Evolutionary conservation across 2,797 vertebrate species (phyloP), one percentile per base, ranked within the genome.

Genomic region (Takifugu rubripes): DNA sequence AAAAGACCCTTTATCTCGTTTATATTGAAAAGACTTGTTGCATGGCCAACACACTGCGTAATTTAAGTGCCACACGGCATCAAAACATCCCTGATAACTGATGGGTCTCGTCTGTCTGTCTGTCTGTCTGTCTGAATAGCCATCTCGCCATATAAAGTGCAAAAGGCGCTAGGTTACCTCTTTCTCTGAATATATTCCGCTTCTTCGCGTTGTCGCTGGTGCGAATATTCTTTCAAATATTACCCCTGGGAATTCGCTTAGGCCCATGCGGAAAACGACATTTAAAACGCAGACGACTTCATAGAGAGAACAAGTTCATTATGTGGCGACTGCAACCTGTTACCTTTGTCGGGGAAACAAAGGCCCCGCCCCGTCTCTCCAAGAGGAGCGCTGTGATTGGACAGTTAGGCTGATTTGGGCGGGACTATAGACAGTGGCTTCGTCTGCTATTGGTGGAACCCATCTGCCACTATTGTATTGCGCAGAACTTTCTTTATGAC

Each of bases 261-360:
- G 56, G 12, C 55, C 25, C 51, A 26, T 45, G 0, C 15, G 11
- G 33, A 46, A 40, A 33, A 14, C 27, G 43, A 21, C 6, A 21
- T n/a, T 45, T 66, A 55, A 51, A 51, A 60, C 45, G 52, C 49
- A 47, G 6, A 1, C 49, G 36, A 72, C 66, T 55, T 47, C 1
- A 46, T 25, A 11, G 48, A 61, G 51, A 64, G 54, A 64, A 78
- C 52, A 80, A 84, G 64, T 88, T 89, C 80, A 84, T 85, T 69
- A 42, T 52, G 55, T 56, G 21, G 60, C 49, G 60, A 57, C 54
- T 52, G 73, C 89, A 90, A 90, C 89, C 90, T 91, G 89, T 91
- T 91, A 90, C 89, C 88, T 89, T 83, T 81, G 72, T 87, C 48
- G 50, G 57, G 54, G 78, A 82, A 73, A 72, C 29, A 47, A 72